These are phyloP conservation scores for Mimachlamys varia DNA, from an alignment of 2,888 invertebrate species.

Conservation along the genomic window DNA sequence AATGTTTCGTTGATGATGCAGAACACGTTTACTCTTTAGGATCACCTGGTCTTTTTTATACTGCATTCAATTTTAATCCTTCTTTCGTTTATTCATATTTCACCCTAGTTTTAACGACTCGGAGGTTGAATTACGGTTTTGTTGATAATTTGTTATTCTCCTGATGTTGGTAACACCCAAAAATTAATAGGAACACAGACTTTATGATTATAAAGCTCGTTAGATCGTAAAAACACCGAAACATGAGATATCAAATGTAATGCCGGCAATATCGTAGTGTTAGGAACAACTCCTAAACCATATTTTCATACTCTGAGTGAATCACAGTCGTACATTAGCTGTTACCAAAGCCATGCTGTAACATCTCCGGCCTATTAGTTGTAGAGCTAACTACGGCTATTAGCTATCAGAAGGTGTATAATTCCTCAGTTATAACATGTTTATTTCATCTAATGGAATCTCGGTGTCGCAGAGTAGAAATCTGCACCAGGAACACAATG, in stretches of 20 bases:
- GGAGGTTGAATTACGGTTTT: too few species aligned
- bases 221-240: not conserved
- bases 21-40: too few species aligned
- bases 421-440: not conserved
- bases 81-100: too few species aligned
- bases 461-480: not conserved
- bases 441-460: constrained; percentile 21
- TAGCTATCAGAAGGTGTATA: not conserved
- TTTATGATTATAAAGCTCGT: not conserved
- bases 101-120: too few species aligned
- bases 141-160: too few species aligned
- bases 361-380: not conserved
- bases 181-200: not conserved
- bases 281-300: not conserved
- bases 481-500: not conserved
- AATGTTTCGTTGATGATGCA: too few species aligned
- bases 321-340: not conserved
- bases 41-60: too few species aligned
- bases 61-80: too few species aligned
- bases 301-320: not conserved
- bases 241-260: not conserved
- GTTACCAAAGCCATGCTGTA: not conserved
- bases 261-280: not conserved
- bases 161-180: not conserved
- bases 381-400: not conserved